Percentiles rank a stretch among this genome's conserved stretches.
phyloP scores from a whole-genome alignment of 2,113 vertebrate genomes.

The Ginglymostoma cirratum region DNA sequence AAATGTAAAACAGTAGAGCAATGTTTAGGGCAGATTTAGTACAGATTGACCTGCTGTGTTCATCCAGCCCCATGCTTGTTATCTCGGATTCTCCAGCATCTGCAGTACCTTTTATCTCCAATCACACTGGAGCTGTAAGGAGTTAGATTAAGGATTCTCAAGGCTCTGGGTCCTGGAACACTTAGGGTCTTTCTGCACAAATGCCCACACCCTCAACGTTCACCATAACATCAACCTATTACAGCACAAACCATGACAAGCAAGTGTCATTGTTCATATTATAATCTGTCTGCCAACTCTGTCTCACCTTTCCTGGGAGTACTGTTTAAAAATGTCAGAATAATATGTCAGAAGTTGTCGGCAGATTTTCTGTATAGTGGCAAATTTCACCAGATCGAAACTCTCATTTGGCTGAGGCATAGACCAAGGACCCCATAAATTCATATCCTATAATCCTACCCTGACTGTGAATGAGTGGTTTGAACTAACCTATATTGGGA shows the following conservation, averaged over 20 bases:
- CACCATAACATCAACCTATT: background rate
- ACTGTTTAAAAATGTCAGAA: constrained; percentile 4
- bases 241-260: background rate
- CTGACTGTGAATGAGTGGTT: background rate
- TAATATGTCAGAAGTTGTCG: background rate
- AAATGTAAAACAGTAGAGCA: background rate
- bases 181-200: background rate
- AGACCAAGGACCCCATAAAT: background rate
- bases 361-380: background rate
- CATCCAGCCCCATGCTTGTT: too few species aligned
- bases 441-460: background rate
- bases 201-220: background rate
- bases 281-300: background rate
- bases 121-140: background rate
- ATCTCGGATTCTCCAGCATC: too few species aligned
- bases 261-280: constrained; percentile 4
- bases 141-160: constrained; percentile 5
- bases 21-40: background rate
- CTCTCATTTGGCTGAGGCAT: background rate
- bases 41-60: too few species aligned
- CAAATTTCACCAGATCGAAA: background rate
- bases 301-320: background rate
- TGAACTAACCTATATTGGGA: background rate
- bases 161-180: background rate
- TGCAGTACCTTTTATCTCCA: too few species aligned